Evolutionary conservation across 2,797 vertebrate genomes (phyloP).

Genomic region (Setipinna tenuifilis): DNA sequence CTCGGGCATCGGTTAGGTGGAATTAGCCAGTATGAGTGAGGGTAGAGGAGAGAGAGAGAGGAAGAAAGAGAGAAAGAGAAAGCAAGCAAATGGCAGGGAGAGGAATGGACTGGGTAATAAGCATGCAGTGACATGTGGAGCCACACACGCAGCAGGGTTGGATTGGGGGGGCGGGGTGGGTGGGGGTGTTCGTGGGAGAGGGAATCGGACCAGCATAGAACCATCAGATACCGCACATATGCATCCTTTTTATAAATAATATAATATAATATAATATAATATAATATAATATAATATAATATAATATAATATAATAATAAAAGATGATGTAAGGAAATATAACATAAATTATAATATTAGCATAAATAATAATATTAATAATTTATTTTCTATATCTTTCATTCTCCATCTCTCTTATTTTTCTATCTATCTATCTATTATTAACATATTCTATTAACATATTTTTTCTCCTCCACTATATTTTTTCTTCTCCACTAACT

Average conservation of each 20-base stretch:
- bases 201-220: not conserved
- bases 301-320: too few species aligned
- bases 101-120: constrained; percentile 73
- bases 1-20: constrained; percentile 64
- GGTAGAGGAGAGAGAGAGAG: constrained; percentile 34
- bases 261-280: too few species aligned
- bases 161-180: not conserved
- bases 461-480: too few species aligned
- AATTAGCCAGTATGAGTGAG: constrained; percentile 65
- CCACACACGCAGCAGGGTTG: constrained; percentile 57
- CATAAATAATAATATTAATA: too few species aligned
- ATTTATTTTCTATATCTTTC: not conserved
- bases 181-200: not conserved
- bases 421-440: not conserved
- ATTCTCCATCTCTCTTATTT: not conserved
- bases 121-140: constrained; percentile 68
- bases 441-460: not conserved
- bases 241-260: too few species aligned
- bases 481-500: too few species aligned
- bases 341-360: constrained; percentile 51
- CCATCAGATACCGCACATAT: not conserved
- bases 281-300: too few species aligned
- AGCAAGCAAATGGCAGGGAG: constrained; percentile 77
- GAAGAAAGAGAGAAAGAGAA: constrained; percentile 52
- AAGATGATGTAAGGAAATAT: too few species aligned